Evolutionary conservation across 2,888 invertebrate genomes (phyloP), one percentile per base, ranked within the genome.

Genomic region (Dicranocentrus wangi): DNA sequence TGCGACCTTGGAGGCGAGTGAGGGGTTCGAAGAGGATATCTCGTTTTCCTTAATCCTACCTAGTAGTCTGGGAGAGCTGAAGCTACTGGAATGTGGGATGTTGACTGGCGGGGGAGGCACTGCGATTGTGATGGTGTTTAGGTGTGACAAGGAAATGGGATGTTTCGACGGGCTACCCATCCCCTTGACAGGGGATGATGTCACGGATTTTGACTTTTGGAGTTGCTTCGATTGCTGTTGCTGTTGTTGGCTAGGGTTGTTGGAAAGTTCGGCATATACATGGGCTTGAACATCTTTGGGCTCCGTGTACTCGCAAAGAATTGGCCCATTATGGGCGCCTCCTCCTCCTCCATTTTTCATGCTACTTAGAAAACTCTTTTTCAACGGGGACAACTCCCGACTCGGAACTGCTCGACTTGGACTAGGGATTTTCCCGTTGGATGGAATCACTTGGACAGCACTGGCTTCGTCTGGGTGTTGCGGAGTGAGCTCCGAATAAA

Each of bases 231-330:
- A n/a, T n/a, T n/a, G 21, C 19, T 43, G n/a, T n/a, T n/a, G n/a
- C n/a, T n/a, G n/a, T n/a, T n/a, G n/a, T 61, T 68, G 70, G 7
- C 58, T 27, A 23, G 79, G 55, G 19, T 55, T 65, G 13, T 73
- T 73, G 1, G 83, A 60, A 19, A 86, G 73, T 47, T 87, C 87
- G 1, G 87, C 87, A 71, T 86, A 87, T 43, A 87, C 85, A 58
- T 87, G 87, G 10, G 84, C 80, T 70, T 87, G 87, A 83, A 85
- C 84, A 85, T 87, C 83, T 84, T 84, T 86, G 15, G 87, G 87
- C 53, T 87, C 86, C 21, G 85, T 86, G 82, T 87, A 87, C 25
- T 87, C 87, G 71, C 87, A 87, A 43, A 85, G 63, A 17, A 85
- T 81, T 61, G 82, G 82, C 43, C 78, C 81, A 51, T 70, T 71